Percentiles rank a stretch among this genome's conserved stretches.
Evolutionary conservation across 2,797 vertebrate genomes (phyloP).

Genomic region (Epinephelus malabaricus): DNA sequence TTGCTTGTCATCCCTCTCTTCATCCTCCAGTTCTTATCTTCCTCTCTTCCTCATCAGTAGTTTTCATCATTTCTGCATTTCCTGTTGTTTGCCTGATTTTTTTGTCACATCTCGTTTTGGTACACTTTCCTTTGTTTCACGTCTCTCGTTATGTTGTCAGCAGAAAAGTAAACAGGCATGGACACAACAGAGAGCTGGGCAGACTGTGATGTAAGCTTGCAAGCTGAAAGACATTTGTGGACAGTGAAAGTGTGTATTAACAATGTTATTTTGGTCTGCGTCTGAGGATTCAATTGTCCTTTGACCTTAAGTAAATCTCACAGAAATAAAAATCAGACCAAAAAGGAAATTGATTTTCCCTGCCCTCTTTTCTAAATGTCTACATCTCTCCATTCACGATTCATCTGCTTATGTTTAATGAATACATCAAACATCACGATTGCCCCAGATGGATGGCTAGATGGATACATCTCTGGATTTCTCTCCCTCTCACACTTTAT

Average conservation of each 20-base stretch:
- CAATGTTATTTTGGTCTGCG: conserved; percentile 7
- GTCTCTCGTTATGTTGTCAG: conserved; percentile 18
- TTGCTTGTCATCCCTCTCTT: conserved; percentile 10
- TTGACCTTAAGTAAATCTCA: conserved; percentile 4
- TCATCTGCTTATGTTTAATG: conserved; percentile 43
- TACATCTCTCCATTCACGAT: conserved; percentile 9
- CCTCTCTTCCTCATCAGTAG: not conserved
- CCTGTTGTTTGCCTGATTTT: not conserved
- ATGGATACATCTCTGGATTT: conserved; percentile 48
- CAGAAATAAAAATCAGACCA: not conserved
- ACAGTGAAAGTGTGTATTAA: not conserved
- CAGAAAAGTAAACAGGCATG: conserved; percentile 11
- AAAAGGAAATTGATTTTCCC: conserved; percentile 9
- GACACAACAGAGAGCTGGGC: conserved; percentile 13
- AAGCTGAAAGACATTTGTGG: conserved; percentile 1
- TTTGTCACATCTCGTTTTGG: conserved; percentile 15
- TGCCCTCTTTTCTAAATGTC: conserved; percentile 14
- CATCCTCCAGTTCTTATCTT: not conserved
- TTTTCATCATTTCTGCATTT: not conserved
- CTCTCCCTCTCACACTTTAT: conserved; percentile 53
- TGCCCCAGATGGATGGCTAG: conserved; percentile 2
- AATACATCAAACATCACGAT: conserved; percentile 21
- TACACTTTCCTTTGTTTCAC: conserved; percentile 1
- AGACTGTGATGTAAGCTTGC: not conserved
- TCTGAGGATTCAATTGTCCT: conserved; percentile 8